Base-by-base conservation (phyloP, 2,797 vertebrate species). In the Oreonectes daqikongensis region DNA sequence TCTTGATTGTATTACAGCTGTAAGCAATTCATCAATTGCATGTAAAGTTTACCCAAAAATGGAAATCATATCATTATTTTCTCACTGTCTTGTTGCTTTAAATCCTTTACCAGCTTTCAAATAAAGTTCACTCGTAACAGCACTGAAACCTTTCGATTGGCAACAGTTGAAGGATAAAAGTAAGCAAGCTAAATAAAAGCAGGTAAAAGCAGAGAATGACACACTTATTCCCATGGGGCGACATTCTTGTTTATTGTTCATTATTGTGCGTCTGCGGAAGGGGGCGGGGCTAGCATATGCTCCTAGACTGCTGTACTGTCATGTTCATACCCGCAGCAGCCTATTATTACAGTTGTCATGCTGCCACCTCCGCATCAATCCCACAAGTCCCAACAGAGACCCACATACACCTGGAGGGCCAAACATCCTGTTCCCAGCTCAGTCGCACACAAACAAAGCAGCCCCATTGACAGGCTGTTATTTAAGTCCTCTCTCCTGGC, bases 271-370 rank as follows among this genome's bases (percentile, higher is more conserved):
- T 79, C 74, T 83, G 42, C 86, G 75, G 87, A 79, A 68, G 71
- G 42, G n/a, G 83, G 76, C 84, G 84, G 84, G 89, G 85, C 82
- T 77, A 82, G 88, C 82, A 83, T 84, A 88, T 82, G 86, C 88
- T 87, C 80, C 65, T 72, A 84, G 85, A 84, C 81, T 44, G 40
- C 32, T 28, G 64, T 75, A 81, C 83, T 85, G 86, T 83, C 89
- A 90, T 85, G 90, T 90, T 87, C 88, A 90, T 84, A 91, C 90
- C 89, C 72, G 88, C 85, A 86, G 78, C 82, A 92, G 87, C 90
- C 90, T 91, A 91, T 93, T 89, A 94, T 93, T 92, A 92, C 57
- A 6, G 59, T 87, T 86, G 90, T 89, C 91, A 93, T 77, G 86
- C 87, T 87, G 89, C 87, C 87, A 87, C 87, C 90, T 88, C 88